Conservation (phyloP, 1,140 invertebrate genomes). For the Mya arenaria region DNA sequence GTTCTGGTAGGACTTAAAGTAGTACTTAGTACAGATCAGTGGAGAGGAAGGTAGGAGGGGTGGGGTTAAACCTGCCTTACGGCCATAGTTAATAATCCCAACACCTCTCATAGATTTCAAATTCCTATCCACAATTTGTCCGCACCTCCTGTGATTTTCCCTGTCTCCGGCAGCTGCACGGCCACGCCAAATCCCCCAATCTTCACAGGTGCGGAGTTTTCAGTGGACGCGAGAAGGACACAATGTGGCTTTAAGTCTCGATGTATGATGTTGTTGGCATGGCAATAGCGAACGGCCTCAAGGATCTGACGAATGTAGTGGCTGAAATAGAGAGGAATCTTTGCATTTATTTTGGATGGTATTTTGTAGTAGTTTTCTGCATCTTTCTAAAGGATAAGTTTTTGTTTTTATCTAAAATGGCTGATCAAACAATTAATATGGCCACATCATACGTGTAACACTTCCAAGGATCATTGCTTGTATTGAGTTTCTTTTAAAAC, state of each 20-base stretch:
- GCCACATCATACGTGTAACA: no score
- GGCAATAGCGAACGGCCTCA: conserved; percentile 96
- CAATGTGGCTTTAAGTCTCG: conserved; percentile 97
- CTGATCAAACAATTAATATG: no score
- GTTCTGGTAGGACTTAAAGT: no score
- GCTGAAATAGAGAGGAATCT: conserved; percentile 83
- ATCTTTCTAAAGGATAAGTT: not conserved
- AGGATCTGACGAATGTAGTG: conserved; percentile 99
- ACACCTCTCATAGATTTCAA: no score
- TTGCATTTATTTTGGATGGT: no score
- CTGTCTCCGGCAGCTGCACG: conserved; percentile 85
- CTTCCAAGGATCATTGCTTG: no score
- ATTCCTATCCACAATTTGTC: no score
- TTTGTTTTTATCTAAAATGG: not conserved
- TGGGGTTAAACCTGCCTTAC: no score
- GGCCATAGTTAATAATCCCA: no score
- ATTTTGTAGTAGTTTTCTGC: not conserved
- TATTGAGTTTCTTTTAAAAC: no score
- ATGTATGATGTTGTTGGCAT: conserved; percentile 98
- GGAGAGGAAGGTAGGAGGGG: no score
- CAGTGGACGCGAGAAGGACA: conserved; percentile 95
- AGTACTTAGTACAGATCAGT: no score
- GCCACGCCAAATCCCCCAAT: conserved; percentile 98
- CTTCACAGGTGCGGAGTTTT: conserved; percentile 99
- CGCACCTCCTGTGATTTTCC: conserved; percentile 76